phyloP scores from a whole-genome alignment of 2,888 invertebrate species.

The Acanthosoma haemorrhoidale region DNA sequence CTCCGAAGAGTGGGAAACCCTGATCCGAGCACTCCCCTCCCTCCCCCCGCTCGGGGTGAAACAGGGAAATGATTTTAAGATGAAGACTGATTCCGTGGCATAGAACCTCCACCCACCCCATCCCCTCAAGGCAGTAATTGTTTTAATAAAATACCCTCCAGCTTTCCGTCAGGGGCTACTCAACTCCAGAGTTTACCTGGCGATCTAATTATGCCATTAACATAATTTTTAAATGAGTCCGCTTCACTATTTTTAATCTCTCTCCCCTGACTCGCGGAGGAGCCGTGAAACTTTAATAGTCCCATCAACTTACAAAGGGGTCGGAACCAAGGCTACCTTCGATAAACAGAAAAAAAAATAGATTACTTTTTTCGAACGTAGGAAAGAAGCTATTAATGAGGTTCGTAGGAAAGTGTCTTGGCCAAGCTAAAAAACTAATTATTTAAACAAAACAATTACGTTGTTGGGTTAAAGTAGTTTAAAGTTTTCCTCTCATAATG shows the following conservation, averaged over 20 bases:
- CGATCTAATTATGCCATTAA: slow-evolving; percentile 3
- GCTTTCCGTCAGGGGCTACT: not conserved
- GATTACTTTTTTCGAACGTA: no score
- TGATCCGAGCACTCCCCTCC: not conserved
- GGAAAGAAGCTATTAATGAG: no score
- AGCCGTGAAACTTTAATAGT: not conserved
- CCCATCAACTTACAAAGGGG: no score
- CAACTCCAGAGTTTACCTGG: not conserved
- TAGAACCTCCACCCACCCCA: not conserved
- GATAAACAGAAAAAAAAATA: no score
- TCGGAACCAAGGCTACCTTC: no score
- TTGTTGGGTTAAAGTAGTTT: no score
- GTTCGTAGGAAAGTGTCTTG: no score
- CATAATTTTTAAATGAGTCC: slow-evolving; percentile 7
- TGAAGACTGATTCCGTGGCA: not conserved
- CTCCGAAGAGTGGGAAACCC: not conserved
- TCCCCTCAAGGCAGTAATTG: not conserved
- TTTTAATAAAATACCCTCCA: slow-evolving; percentile 2
- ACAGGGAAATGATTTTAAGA: slow-evolving; percentile 14
- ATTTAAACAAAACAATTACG: no score
- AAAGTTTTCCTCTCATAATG: no score
- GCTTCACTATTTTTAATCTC: not conserved
- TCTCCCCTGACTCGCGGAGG: not conserved
- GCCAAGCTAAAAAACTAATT: no score
- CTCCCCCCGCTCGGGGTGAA: not conserved